phyloP scores from a whole-genome alignment of 1,140 invertebrate species.

The Drosophila saltans region DNA sequence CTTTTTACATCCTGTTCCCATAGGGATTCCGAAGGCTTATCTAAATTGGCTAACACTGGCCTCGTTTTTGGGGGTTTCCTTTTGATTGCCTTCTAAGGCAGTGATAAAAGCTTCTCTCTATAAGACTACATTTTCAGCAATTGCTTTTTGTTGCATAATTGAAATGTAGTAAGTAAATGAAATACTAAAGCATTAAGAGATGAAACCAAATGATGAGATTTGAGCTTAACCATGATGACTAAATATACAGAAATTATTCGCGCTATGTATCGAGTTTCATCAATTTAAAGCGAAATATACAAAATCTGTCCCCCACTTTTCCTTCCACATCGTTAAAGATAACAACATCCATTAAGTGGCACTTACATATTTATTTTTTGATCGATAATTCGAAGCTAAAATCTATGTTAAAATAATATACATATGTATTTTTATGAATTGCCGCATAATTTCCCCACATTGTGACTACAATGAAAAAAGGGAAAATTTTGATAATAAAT shows the following conservation, averaged over 20 bases:
- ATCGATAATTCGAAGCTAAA: conserved; percentile 62
- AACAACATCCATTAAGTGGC: conserved; percentile 37
- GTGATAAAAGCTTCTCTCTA: conserved; percentile 26
- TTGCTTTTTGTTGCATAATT: conserved; percentile 20
- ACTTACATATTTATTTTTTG: conserved; percentile 23
- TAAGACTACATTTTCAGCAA: conserved; percentile 35
- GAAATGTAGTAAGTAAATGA: conserved; percentile 24
- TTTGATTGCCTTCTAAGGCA: conserved; percentile 52
- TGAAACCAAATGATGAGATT: neutral
- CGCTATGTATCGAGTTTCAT: no score
- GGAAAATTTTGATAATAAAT: conserved; percentile 53
- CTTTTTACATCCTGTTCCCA: no score
- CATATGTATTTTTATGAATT: conserved; percentile 72
- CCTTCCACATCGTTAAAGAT: no score
- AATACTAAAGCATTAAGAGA: neutral
- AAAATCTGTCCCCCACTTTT: no score
- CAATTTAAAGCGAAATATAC: no score
- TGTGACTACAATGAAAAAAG: conserved; percentile 57
- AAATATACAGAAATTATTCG: neutral
- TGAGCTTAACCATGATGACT: neutral
- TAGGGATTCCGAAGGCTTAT: conserved; percentile 51
- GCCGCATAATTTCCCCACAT: conserved; percentile 63
- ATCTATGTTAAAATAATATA: conserved; percentile 61
- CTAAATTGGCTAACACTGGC: conserved; percentile 69
- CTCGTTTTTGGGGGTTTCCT: conserved; percentile 48